phyloP scores from a whole-genome alignment of 1,140 invertebrate genomes.

The Zaprionus ghesquierei region DNA sequence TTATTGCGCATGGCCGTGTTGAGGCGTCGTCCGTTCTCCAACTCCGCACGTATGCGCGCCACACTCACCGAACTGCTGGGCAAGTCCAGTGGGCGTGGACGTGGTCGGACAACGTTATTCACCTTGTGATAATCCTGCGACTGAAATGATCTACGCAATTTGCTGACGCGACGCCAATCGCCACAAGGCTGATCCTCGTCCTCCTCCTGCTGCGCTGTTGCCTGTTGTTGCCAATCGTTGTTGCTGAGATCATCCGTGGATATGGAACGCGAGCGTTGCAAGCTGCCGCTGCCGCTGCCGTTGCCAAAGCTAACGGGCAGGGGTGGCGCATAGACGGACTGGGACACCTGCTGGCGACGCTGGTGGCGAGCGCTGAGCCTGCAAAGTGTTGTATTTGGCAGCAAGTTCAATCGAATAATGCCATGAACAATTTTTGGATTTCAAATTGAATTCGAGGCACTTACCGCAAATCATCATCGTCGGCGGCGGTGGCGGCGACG shows the following conservation, averaged over 20 bases:
- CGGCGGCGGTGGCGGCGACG: conserved; percentile 24
- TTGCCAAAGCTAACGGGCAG: conserved; percentile 10
- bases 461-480: conserved; percentile 76
- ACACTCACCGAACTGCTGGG: conserved; percentile 83
- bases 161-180: conserved; percentile 85
- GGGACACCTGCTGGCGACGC: conserved; percentile 76
- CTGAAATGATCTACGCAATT: conserved; percentile 86
- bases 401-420: conserved; percentile 52
- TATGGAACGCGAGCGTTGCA: conserved; percentile 77
- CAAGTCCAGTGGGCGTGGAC: conserved; percentile 83
- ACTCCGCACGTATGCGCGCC: conserved; percentile 83
- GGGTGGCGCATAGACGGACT: conserved; percentile 66
- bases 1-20: conserved; percentile 83
- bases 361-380: conserved; percentile 73
- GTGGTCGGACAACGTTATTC: neutral
- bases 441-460: conserved; percentile 51
- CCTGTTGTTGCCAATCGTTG: conserved; percentile 58
- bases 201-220: conserved; percentile 32
- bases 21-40: conserved; percentile 83
- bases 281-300: conserved; percentile 1
- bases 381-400: conserved; percentile 40
- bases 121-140: conserved; percentile 77
- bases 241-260: conserved; percentile 81
- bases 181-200: conserved; percentile 52
- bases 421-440: conserved; percentile 35